Percentiles rank a stretch among this genome's conserved stretches.
phyloP scores from a whole-genome alignment of 1,140 invertebrate genomes.

The Muscidifurax raptorellus region DNA sequence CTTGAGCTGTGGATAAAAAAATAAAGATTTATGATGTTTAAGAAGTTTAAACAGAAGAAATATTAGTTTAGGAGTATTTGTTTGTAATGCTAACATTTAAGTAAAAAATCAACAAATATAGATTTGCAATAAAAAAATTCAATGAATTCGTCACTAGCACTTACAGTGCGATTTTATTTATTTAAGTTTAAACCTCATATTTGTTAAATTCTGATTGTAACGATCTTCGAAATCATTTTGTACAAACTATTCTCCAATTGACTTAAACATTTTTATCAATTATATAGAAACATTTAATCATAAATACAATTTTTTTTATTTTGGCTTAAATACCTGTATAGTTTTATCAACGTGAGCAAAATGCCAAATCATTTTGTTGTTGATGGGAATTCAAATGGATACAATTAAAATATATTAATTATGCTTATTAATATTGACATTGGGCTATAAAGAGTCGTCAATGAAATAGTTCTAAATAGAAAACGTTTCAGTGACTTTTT shows the following conservation, averaged over 20 bases:
- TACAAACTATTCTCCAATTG: constrained; percentile 27
- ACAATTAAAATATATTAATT: not conserved
- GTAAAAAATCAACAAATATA: constrained; percentile 20
- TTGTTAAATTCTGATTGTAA: constrained; percentile 26
- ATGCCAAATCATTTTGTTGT: not conserved
- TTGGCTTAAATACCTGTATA: not conserved
- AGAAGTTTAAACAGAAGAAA: constrained; percentile 13
- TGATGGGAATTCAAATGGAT: not conserved
- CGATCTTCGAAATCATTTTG: constrained; percentile 16
- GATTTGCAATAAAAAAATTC: not conserved
- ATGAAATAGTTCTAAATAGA: too few relatives aligned
- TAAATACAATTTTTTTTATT: not conserved
- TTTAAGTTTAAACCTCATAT: constrained; percentile 22
- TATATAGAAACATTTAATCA: not conserved
- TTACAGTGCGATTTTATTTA: constrained; percentile 38
- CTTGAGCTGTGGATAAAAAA: constrained; percentile 38
- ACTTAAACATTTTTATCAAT: not conserved
- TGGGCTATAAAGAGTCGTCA: too few relatives aligned
- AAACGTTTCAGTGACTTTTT: too few relatives aligned
- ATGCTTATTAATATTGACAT: not conserved
- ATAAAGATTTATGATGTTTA: constrained; percentile 17
- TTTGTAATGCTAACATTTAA: constrained; percentile 26
- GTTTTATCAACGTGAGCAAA: not conserved
- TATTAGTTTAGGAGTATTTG: constrained; percentile 41
- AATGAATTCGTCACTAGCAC: constrained; percentile 26